A percentile compares a stretch with the other conserved stretches of the same genome.
These are phyloP conservation scores for Drosophila ustulata DNA, from an alignment of 2,888 invertebrate genomes.

Conservation along the genomic window DNA sequence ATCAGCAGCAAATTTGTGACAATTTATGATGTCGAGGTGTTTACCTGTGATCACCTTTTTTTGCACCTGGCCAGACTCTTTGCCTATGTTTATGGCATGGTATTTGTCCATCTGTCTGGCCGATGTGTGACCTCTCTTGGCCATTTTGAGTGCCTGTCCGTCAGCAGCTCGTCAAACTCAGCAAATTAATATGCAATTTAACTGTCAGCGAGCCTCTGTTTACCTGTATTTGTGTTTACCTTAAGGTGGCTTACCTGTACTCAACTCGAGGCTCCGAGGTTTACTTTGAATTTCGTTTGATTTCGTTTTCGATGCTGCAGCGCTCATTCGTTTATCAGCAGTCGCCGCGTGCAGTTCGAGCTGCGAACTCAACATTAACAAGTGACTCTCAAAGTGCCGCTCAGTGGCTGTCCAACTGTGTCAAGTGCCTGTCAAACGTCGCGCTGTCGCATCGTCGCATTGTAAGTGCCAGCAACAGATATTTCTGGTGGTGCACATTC, in stretches of 20 bases:
- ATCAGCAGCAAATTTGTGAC: conserved; percentile 30
- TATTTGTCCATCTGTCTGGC: background rate
- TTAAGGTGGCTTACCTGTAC: conserved; percentile 21
- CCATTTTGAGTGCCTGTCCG: conserved; percentile 52
- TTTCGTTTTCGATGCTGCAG: conserved; percentile 24
- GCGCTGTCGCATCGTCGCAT: background rate
- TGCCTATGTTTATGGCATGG: background rate
- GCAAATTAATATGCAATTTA: conserved; percentile 76
- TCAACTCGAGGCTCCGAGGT: conserved; percentile 8
- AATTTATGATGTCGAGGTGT: conserved; percentile 4
- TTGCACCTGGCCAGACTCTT: conserved; percentile 37
- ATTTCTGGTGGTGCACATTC: conserved; percentile 24
- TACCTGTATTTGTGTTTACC: conserved; percentile 23
- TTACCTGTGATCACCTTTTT: conserved; percentile 11
- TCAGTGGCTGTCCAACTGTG: conserved; percentile 34
- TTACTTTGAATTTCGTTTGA: conserved; percentile 9
- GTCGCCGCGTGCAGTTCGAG: conserved; percentile 60
- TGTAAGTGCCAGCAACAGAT: conserved; percentile 42
- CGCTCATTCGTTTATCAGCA: conserved; percentile 56
- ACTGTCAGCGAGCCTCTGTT: conserved; percentile 51
- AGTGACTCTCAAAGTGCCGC: conserved; percentile 7
- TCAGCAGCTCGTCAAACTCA: conserved; percentile 55
- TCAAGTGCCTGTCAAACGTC: conserved; percentile 29
- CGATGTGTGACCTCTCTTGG: conserved; percentile 22
- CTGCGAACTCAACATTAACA: too few species aligned